Evolutionary conservation across 2,888 invertebrate species (phyloP).

Genomic region (Chaetoderma sp.): DNA sequence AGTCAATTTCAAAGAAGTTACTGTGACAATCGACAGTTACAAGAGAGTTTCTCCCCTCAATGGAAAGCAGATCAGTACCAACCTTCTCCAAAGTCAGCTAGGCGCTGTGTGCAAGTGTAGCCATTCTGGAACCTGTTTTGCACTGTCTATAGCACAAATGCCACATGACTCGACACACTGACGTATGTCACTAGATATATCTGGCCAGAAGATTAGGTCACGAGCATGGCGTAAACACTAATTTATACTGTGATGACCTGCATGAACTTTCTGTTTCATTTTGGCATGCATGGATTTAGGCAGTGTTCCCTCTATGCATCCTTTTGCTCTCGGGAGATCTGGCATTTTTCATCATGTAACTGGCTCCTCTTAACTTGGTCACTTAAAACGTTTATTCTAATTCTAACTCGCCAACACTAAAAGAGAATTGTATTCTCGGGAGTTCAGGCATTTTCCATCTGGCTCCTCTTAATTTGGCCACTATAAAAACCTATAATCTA

Average conservation of each 20-base stretch:
- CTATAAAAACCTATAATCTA: too few species aligned
- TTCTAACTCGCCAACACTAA: too few species aligned
- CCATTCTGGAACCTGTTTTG: constrained; percentile 26
- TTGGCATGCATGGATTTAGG: too few species aligned
- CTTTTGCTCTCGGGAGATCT: too few species aligned
- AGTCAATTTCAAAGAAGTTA: constrained; percentile 36
- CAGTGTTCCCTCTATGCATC: too few species aligned
- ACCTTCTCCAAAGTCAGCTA: constrained; percentile 34
- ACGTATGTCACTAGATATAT: constrained; percentile 31
- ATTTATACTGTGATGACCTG: constrained; percentile 14
- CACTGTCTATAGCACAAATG: constrained; percentile 19
- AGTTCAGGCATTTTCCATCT: too few species aligned
- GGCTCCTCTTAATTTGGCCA: too few species aligned
- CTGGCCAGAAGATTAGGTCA: constrained; percentile 33
- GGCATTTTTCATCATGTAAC: too few species aligned
- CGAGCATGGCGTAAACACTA: constrained; percentile 4
- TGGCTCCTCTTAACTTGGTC: too few species aligned
- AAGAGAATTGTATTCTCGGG: too few species aligned
- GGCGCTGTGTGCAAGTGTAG: constrained; percentile 26
- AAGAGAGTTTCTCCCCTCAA: constrained; percentile 31
- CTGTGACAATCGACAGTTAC: constrained; percentile 38
- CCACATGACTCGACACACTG: constrained; percentile 32
- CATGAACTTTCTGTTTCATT: too few species aligned
- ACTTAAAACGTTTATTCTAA: too few species aligned
- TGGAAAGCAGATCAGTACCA: constrained; percentile 38